Base-by-base conservation (phyloP, 2,888 invertebrate genomes). In the Pherbina coryleti region DNA sequence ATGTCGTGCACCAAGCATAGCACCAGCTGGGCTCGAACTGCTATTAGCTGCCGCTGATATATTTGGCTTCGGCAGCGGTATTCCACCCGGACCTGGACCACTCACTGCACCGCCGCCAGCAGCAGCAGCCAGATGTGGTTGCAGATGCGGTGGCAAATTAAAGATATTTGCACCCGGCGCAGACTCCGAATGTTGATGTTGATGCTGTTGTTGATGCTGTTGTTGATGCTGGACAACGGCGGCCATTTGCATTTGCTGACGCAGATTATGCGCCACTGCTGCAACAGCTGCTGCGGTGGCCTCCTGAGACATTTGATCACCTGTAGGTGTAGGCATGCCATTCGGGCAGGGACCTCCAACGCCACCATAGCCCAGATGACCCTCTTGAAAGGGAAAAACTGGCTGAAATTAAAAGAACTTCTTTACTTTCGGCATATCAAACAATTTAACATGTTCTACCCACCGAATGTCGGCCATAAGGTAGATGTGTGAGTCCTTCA, bases 281-380 rank as follows among this genome's bases (percentile, higher is more conserved):
- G 95, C 95, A 57, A 96, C 95, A 53, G 96, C 96, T 51, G 96
- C 96, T 72, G 96, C 95, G 22, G 95, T 95, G 14, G 94, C 94
- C 76, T 92, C 92, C 72, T 93, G 93, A 5, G 93, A 93, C 88
- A 90, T 88, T 74, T 89, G 91, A 71, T 90, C 90, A 17, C 87
- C 86, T 19, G 83, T 85, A 87, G 91, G 92, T 79, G 90, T 91
- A 14, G 80, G 83, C 55, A 92, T 90, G 22, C 92, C 92, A 88
- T 92, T 92, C 81, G 91, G 91, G 84, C 92, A 91, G 2, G 90
- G 89, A 1, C 79, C 83, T 55, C 80, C 80, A 22, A 77, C 82
- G 17, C 91, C 91, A 57, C 91, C 92, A 89, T 93, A 93, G 82
- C 91, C 91, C 83, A 92, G 90, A 78, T 92, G 90, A 75, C 84